A percentile compares a stretch with the other conserved stretches of the same genome.
Evolutionary conservation across 1,140 invertebrate genomes (phyloP).

Genomic region (Zaprionus ghesquierei): DNA sequence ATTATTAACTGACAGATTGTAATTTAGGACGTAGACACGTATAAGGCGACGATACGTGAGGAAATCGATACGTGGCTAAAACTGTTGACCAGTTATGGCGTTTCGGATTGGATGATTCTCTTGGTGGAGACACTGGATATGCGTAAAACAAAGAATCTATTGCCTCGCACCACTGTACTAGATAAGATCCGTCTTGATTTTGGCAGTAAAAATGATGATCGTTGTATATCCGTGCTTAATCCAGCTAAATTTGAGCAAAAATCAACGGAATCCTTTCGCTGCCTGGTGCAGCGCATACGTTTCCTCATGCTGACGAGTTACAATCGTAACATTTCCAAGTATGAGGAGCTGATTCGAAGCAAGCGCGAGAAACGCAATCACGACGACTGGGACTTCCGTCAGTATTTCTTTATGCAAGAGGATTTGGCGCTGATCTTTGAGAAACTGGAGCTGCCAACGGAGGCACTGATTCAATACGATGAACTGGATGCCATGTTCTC

Average conservation of each 20-base stretch:
- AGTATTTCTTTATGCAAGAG: constrained; percentile 97
- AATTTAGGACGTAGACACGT: constrained; percentile 93
- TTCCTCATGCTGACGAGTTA: constrained; percentile 94
- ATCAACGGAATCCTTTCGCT: constrained; percentile 94
- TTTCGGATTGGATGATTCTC: constrained; percentile 97
- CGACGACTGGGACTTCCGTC: constrained; percentile 95
- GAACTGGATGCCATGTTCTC: constrained; percentile 98
- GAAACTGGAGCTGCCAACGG: constrained; percentile 96
- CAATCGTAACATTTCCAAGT: constrained; percentile 91
- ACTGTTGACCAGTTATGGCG: constrained; percentile 88
- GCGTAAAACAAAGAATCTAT: constrained; percentile 94
- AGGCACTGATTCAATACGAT: constrained; percentile 98
- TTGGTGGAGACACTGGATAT: constrained; percentile 96
- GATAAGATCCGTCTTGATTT: constrained; percentile 98
- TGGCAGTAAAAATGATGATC: constrained; percentile 93
- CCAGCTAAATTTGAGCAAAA: constrained; percentile 94
- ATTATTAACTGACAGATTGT: neutral
- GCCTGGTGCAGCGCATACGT: constrained; percentile 91
- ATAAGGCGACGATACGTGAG: constrained; percentile 93
- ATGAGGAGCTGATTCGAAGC: constrained; percentile 95
- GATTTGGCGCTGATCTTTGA: constrained; percentile 97
- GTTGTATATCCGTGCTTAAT: constrained; percentile 95
- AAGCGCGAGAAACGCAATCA: constrained; percentile 95
- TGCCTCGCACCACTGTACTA: constrained; percentile 95
- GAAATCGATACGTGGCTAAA: constrained; percentile 95